phyloP scores from a whole-genome alignment of 2,888 invertebrate genomes.

The Pegoplata infirma region DNA sequence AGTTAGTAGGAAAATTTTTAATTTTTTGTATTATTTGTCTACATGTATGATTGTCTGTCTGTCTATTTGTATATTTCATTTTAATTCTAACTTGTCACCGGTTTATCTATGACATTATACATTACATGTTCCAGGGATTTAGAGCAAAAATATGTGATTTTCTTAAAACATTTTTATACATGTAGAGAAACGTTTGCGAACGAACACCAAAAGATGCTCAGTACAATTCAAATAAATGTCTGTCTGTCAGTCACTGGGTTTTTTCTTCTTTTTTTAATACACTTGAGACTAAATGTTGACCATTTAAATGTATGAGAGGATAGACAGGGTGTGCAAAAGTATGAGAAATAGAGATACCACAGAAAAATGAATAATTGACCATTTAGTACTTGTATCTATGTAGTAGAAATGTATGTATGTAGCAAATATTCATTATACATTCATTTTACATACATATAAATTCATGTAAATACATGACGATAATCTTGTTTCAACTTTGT shows the following conservation, averaged over 20 bases:
- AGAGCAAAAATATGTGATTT: conserved; percentile 40
- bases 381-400: too few relatives aligned
- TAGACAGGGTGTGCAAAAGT: too few relatives aligned
- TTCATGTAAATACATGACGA: conserved; percentile 30
- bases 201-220: conserved; percentile 37
- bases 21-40: not conserved
- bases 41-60: not conserved
- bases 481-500: conserved; percentile 55
- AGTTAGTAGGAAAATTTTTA: conserved; percentile 9
- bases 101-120: conserved; percentile 54
- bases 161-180: conserved; percentile 37
- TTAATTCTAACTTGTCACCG: conserved; percentile 46
- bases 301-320: not conserved
- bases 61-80: conserved; percentile 36
- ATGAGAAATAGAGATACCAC: not conserved
- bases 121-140: conserved; percentile 55
- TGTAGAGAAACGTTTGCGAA: too few relatives aligned
- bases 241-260: not conserved
- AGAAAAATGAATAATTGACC: conserved; percentile 54
- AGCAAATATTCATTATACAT: not conserved
- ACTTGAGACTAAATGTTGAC: not conserved
- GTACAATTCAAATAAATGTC: conserved; percentile 40
- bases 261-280: not conserved
- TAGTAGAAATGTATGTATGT: not conserved
- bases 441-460: not conserved